These are phyloP conservation scores for Catostomus latipinnis DNA, from an alignment of 2,797 vertebrate species.

Conservation along the genomic window DNA sequence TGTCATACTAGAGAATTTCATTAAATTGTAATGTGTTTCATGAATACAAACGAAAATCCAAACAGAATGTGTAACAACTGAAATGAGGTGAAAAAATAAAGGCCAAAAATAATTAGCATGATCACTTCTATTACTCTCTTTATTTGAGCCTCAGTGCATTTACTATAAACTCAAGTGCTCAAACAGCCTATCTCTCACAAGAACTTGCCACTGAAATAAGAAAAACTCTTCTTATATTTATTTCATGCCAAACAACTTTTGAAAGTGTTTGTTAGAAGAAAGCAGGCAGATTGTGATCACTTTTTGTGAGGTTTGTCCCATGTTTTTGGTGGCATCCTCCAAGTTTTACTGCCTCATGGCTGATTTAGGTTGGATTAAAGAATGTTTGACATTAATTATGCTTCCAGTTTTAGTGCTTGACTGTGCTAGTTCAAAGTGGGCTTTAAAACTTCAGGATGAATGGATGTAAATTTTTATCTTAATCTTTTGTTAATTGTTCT, in stretches of 20 bases:
- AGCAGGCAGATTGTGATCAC: neutral
- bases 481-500: constrained; percentile 71
- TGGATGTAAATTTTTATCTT: constrained; percentile 63
- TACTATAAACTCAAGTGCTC: neutral
- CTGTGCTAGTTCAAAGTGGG: constrained; percentile 31
- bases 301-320: neutral
- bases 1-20: too few species aligned
- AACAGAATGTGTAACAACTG: too few species aligned
- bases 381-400: constrained; percentile 26
- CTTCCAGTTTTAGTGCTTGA: constrained; percentile 48
- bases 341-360: neutral
- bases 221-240: constrained; percentile 4
- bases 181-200: neutral
- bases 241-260: neutral
- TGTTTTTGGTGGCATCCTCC: constrained; percentile 6
- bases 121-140: too few species aligned
- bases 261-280: constrained; percentile 17
- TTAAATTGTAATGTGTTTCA: too few species aligned
- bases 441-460: constrained; percentile 49
- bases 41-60: too few species aligned
- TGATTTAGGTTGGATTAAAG: constrained; percentile 12
- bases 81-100: too few species aligned
- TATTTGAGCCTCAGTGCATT: neutral
- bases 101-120: too few species aligned
- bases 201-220: neutral